phyloP scores from a whole-genome alignment of 2,888 invertebrate genomes.

The Mallateleia sp. region DNA sequence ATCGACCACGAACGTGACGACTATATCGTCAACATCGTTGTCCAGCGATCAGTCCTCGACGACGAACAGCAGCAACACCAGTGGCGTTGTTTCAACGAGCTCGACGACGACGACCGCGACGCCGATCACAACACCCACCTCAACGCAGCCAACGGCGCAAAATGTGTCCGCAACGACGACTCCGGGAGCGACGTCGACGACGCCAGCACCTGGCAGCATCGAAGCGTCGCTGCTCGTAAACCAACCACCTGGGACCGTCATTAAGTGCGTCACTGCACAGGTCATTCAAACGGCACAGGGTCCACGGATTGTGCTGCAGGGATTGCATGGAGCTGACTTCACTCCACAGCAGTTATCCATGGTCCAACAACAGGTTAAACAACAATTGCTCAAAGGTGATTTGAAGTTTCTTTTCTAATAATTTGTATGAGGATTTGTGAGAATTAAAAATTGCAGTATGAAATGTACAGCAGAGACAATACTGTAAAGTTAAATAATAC shows the following conservation, averaged over 20 bases:
- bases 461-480: too few species aligned
- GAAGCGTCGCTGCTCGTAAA: constrained; percentile 94
- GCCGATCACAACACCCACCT: constrained; percentile 76
- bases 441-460: too few species aligned
- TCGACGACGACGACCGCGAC: constrained; percentile 79
- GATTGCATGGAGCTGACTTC: constrained; percentile 95
- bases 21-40: constrained; percentile 77
- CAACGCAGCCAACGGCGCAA: constrained; percentile 76
- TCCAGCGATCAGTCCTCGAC: constrained; percentile 70
- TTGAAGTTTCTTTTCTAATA: too few species aligned
- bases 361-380: constrained; percentile 97
- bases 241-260: constrained; percentile 96
- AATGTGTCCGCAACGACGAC: constrained; percentile 55
- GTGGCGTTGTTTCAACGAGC: constrained; percentile 35
- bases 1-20: constrained; percentile 71
- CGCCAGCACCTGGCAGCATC: constrained; percentile 90
- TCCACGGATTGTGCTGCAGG: constrained; percentile 96
- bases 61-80: constrained; percentile 46
- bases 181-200: constrained; percentile 35
- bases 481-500: too few species aligned
- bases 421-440: too few species aligned
- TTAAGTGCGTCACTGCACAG: constrained; percentile 96
- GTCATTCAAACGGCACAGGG: constrained; percentile 96
- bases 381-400: constrained; percentile 95
- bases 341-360: constrained; percentile 95